Conservation (phyloP, 2,113 vertebrate species). For the Nansenia antarctica region DNA sequence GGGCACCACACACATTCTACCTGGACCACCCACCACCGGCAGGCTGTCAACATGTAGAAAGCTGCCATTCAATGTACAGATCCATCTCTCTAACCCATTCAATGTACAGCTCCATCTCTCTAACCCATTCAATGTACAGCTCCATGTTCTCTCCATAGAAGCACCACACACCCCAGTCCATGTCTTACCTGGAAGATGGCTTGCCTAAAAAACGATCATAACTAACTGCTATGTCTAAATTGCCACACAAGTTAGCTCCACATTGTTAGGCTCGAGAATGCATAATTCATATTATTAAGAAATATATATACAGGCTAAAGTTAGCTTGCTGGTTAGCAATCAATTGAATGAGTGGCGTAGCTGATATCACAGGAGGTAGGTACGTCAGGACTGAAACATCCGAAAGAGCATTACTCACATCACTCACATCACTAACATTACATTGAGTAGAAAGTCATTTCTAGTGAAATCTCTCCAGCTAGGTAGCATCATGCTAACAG, state of each 20-base stretch:
- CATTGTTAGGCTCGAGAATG: neutral
- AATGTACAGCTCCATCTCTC: too few relatives aligned
- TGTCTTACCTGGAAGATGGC: too few relatives aligned
- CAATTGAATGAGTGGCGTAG: neutral
- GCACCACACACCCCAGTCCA: neutral
- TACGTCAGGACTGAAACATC: neutral
- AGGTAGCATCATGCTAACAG: slow-evolving; percentile 5
- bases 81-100: too few relatives aligned
- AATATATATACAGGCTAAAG: neutral
- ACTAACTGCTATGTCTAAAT: too few relatives aligned
- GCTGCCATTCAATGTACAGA: neutral
- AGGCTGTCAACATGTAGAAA: neutral
- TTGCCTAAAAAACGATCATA: too few relatives aligned
- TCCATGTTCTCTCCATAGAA: neutral
- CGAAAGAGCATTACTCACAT: neutral
- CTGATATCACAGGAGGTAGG: neutral
- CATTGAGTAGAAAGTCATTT: too few relatives aligned
- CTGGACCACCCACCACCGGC: neutral
- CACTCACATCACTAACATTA: too few relatives aligned
- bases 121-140: too few relatives aligned
- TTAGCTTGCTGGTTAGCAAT: neutral
- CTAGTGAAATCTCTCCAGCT: neutral
- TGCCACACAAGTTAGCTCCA: too few relatives aligned
- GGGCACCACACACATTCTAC: neutral
- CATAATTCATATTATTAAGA: neutral